Evolutionary conservation across 2,797 vertebrate species (phyloP), one percentile per base, ranked within the genome.

Genomic region (Melanotaenia trifasciata): DNA sequence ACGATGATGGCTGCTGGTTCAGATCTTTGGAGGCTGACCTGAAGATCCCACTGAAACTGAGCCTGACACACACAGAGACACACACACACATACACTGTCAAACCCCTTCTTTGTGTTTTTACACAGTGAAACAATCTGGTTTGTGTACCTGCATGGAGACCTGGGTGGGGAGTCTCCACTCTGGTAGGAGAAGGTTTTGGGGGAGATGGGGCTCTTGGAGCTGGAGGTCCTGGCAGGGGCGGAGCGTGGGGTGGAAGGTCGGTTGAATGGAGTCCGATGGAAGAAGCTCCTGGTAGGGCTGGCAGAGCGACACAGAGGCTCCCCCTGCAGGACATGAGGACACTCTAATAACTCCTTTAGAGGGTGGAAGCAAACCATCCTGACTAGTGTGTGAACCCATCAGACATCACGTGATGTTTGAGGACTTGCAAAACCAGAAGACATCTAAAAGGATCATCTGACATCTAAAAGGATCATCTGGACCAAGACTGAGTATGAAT

Each of bases 21-120:
- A 94, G 96, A 43, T 98, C 97, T 90, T 95, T 96, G 90, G 96
- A 96, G 1, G 96, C 94, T 0, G 96, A 96, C 83, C 95, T 95
- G 90, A 98, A 97, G 90, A 99, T 97, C 58, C 97, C 96, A 11
- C 95, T 97, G 93, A 98, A 96, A 89, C 97, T 99, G 93, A 97
- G 94, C 71, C 97, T 90, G 75, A 36, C 14, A 40, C 36, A 71
- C 69, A 74, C 35, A 65, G n/a, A 74, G 20, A 70, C 33, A 35
- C 33, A 35, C 33, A 36, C 35, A 36, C 35, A 36, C 11, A 36
- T 9, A 36, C 33, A 35, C 33, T 6, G 5, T 6, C 35, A 36
- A 36, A 1, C 9, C 33, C 33, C 33, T 10, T 36, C 35, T 36
- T 36, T 36, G 10, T 36, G 9, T 36, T 2, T 11, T 11, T 35